phyloP scores from a whole-genome alignment of 2,113 vertebrate genomes.

The Paramormyrops kingsleyae region DNA sequence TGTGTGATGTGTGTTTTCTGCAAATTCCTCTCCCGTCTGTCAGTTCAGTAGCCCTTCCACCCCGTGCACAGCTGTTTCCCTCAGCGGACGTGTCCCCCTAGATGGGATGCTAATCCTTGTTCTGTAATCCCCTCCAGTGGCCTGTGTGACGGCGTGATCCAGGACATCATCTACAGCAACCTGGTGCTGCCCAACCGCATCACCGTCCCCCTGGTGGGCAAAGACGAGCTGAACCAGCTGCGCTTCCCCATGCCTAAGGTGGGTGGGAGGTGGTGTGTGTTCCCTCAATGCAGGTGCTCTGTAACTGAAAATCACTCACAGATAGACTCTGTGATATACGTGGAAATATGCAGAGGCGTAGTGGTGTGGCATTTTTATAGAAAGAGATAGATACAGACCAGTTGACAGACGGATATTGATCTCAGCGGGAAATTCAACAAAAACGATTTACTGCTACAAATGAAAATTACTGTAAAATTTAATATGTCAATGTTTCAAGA shows the following conservation, averaged over 20 bases:
- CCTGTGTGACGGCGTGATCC: conserved; percentile 85
- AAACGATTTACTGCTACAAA: background rate
- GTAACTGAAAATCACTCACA: background rate
- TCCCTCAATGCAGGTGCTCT: background rate
- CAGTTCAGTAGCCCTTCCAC: background rate
- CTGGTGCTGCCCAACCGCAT: conserved; percentile 92
- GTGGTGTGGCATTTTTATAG: background rate
- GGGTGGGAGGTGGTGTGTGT: conserved; percentile 23
- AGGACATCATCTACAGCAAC: conserved; percentile 89
- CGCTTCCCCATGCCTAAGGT: conserved; percentile 96
- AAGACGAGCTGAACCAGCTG: conserved; percentile 78
- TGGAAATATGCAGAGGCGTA: background rate
- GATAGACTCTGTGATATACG: background rate
- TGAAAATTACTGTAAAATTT: background rate
- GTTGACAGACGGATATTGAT: background rate
- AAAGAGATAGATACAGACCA: background rate
- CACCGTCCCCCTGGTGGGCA: conserved; percentile 86
- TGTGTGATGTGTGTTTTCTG: background rate
- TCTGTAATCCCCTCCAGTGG: conserved; percentile 57
- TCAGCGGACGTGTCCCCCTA: background rate
- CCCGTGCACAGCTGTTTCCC: background rate
- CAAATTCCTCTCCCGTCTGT: background rate
- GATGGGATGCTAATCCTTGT: background rate
- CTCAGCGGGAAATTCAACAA: background rate
- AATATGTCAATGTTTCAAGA: background rate